Percentiles rank a stretch among this genome's conserved stretches.
Evolutionary conservation across 2,797 vertebrate species (phyloP).

Genomic region (Melanotaenia maccullochi): DNA sequence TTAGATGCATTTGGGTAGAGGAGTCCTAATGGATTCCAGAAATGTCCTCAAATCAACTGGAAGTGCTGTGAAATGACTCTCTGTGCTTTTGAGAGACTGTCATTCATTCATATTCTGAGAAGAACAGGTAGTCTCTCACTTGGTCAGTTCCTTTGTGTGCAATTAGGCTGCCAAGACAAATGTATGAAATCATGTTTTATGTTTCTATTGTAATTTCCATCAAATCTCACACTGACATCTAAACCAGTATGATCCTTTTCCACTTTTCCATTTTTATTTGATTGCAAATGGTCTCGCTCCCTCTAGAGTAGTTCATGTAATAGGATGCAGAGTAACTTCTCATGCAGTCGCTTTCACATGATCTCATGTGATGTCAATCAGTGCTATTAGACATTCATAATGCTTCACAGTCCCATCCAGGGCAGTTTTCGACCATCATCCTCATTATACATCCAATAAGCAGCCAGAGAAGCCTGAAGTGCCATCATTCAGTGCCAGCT

Average conservation of each 20-base stretch:
- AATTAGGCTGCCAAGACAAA: not conserved
- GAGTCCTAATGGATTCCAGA: conserved; percentile 5
- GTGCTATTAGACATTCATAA: conserved; percentile 46
- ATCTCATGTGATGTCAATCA: conserved; percentile 51
- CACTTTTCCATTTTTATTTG: conserved; percentile 29
- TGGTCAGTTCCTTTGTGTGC: conserved; percentile 7
- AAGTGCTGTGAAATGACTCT: conserved; percentile 20
- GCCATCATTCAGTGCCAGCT: conserved; percentile 46
- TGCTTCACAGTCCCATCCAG: conserved; percentile 30
- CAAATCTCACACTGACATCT: conserved; percentile 9
- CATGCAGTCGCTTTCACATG: conserved; percentile 50
- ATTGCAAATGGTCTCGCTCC: conserved; percentile 35
- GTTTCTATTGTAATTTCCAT: conserved; percentile 8
- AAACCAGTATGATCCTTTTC: conserved; percentile 8
- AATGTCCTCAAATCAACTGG: conserved; percentile 10
- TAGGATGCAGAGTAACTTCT: conserved; percentile 37
- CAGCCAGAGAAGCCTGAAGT: conserved; percentile 30
- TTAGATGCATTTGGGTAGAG: not conserved
- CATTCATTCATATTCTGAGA: conserved; percentile 13
- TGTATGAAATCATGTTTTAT: conserved; percentile 21
- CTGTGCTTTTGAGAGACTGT: not conserved
- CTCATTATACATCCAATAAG: conserved; percentile 52
- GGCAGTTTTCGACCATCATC: conserved; percentile 17
- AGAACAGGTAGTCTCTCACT: conserved; percentile 27
- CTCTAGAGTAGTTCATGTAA: conserved; percentile 22